Evolutionary conservation across 2,888 invertebrate genomes (phyloP).

Genomic region (Adineta ricciae): DNA sequence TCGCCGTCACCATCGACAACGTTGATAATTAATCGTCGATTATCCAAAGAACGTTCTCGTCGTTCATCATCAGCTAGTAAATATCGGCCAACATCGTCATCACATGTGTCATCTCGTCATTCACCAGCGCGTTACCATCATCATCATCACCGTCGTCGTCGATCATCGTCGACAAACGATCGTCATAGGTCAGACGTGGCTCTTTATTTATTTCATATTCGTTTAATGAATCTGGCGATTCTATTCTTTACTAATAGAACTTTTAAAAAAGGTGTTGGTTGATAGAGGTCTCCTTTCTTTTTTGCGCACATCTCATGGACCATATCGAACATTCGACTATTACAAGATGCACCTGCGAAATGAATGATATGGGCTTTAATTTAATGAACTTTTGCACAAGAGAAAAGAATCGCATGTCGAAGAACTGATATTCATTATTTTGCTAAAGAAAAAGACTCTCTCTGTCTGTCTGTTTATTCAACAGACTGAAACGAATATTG

Average conservation of each 20-base stretch:
- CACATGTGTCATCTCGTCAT: neutral
- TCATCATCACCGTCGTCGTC: neutral
- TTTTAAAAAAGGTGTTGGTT: neutral
- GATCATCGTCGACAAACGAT: neutral
- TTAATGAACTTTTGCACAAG: neutral
- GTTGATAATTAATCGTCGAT: neutral
- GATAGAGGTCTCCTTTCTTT: neutral
- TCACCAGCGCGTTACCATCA: neutral
- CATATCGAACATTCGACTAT: neutral
- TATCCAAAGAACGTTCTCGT: neutral
- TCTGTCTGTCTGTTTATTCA: neutral
- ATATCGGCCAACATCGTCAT: neutral
- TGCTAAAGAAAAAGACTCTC: neutral
- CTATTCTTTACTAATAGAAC: neutral
- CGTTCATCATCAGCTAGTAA: neutral
- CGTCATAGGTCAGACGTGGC: constrained; percentile 10
- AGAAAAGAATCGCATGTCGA: neutral
- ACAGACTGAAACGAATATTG: neutral
- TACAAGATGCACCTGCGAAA: neutral
- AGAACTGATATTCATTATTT: neutral
- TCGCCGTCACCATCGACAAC: neutral
- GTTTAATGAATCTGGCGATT: neutral
- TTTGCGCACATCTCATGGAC: neutral
- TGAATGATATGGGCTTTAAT: neutral
- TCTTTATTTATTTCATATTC: neutral